Conservation (phyloP, 2,113 vertebrate species). For the Lipotes vexillifer region DNA sequence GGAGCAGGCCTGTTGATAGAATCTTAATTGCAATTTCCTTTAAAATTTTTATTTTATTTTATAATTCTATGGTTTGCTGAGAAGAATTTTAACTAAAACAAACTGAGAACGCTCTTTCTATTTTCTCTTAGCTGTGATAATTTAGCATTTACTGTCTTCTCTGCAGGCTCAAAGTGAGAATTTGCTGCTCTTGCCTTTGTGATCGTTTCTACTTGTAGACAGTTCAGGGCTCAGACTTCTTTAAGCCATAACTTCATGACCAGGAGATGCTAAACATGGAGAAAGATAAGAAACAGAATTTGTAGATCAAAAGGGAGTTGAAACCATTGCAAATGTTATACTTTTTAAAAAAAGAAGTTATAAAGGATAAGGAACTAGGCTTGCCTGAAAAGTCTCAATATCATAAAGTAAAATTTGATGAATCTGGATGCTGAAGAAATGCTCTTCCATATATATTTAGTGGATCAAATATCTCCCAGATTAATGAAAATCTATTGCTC, state of each 20-base stretch:
- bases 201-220: neutral
- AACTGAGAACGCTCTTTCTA: neutral
- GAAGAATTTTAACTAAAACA: neutral
- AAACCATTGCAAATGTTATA: neutral
- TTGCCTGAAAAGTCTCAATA: neutral
- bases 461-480: neutral
- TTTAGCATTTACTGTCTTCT: neutral
- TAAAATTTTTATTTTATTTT: neutral
- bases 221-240: neutral
- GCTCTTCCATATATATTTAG: neutral
- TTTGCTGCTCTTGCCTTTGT: neutral
- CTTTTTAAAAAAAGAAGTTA: neutral
- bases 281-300: neutral
- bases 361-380: neutral
- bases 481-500: neutral
- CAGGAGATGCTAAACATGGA: neutral
- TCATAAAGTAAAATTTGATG: neutral
- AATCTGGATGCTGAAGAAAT: neutral
- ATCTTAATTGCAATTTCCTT: slow-evolving; percentile 40
- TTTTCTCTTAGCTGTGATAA: neutral
- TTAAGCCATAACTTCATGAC: neutral
- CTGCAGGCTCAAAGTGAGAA: neutral
- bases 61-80: neutral
- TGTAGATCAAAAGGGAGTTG: neutral
- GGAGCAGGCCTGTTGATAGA: too few relatives aligned